These are phyloP conservation scores for Cydia amplana DNA, from an alignment of 1,140 invertebrate species.

Conservation along the genomic window DNA sequence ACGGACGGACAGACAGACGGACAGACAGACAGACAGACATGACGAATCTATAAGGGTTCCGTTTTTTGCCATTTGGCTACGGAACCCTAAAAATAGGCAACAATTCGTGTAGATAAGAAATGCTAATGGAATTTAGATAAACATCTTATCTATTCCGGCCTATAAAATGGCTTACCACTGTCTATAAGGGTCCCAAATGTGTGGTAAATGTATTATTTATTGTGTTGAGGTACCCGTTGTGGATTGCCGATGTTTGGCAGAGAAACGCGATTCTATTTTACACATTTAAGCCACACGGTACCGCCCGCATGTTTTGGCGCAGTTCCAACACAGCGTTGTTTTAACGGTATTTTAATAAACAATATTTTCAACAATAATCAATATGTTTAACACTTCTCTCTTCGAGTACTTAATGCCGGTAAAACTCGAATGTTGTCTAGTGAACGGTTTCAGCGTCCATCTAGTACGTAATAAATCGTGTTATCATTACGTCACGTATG, in stretches of 20 bases:
- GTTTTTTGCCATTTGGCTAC: too few species aligned
- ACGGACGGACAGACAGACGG: too few species aligned
- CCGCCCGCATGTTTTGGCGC: slow-evolving; percentile 2
- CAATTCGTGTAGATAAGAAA: background rate
- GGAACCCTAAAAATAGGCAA: too few species aligned
- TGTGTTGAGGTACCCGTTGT: slow-evolving; percentile 7
- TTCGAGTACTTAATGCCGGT: background rate
- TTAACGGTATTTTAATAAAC: slow-evolving; percentile 12
- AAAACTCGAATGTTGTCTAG: background rate
- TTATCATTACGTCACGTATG: slow-evolving; percentile 15
- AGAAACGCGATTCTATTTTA: slow-evolving; percentile 17
- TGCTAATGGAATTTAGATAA: slow-evolving; percentile 4
- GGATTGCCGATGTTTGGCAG: slow-evolving; percentile 2
- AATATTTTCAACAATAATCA: slow-evolving; percentile 18
- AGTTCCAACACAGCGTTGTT: background rate
- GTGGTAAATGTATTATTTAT: background rate
- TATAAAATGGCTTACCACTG: background rate
- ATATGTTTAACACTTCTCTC: background rate
- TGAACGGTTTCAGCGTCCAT: slow-evolving; percentile 5
- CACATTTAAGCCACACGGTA: slow-evolving; percentile 20
- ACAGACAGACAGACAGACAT: too few species aligned
- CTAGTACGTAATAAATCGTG: slow-evolving; percentile 11
- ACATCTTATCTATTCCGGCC: background rate
- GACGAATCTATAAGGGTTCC: too few species aligned
- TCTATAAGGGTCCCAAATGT: background rate